Base-by-base conservation (phyloP, 2,797 vertebrate genomes). In the Hydrocynus forskahlii region DNA sequence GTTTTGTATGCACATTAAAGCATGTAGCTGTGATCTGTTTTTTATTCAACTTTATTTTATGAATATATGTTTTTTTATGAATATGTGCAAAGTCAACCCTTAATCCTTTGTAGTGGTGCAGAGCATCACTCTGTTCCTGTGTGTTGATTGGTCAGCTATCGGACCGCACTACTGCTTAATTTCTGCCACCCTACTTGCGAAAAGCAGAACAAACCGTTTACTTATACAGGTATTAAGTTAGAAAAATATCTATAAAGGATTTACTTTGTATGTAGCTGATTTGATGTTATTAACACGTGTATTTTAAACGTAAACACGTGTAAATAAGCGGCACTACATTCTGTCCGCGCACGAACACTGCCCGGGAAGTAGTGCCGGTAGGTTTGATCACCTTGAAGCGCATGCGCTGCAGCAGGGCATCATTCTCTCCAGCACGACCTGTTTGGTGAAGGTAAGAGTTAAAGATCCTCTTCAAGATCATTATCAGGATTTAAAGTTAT, bases 341-440 rank as follows among this genome's bases (percentile, higher is more conserved):
- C 6, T 9, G 16, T 71, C 87, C 86, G 86, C 93, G 92, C 89
- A 93, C 79, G 91, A 84, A 92, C 91, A 90, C 77, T 63, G 25
- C 21, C 78, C 89, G 90, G 88, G 29, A 70, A 55, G 35, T 93
- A 95, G 94, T 91, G 29, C 94, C 87, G 78, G 23, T 40, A 1
- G 68, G 38, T 79, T 72, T 59, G 87, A 92, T 95, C 93, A 95
- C 93, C 93, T 94, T 94, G 91, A 84, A 89, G 88, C 88, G 54
- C 52, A 3, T 84, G 86, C 79, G 38, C 43, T 23, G 63, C 45
- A n/a, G 48, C 69, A 72, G 69, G 25, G 54, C 89, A 90, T 89
- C 90, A 79, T 7, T 72, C 13, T 14, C 7, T 54, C 17, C 1
- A 9, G 29, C 63, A 43, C 57, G 57, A 66, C 63, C 5, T 45